Base-by-base conservation (phyloP, 1,140 invertebrate species). In the Dinoponera quadriceps region DNA sequence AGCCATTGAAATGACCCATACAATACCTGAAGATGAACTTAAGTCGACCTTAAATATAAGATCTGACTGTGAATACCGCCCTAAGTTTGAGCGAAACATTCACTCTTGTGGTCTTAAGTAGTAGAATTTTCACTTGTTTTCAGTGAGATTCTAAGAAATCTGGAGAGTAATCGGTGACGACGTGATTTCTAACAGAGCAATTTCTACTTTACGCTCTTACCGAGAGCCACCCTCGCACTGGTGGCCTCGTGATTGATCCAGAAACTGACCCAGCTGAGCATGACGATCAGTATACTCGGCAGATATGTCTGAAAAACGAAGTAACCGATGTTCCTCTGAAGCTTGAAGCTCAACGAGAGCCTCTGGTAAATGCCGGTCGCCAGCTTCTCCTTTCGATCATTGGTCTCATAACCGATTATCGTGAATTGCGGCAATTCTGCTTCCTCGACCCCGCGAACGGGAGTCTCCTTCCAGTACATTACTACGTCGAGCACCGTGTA, bases 401-500 rank as follows among this genome's bases (percentile, higher is more conserved):
- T 98, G 11, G 98, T 99, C 92, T 98, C 97, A 92, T 98, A 98
- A 63, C 98, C 97, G 71, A 98, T 96, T 88, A 99, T 98, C 54
- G 98, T 98, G 92, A 99, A 99, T 94, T 99, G 99, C 7, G 98
- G 98, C 62, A 99, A 94, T 92, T 99, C 97, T 1, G 98, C 98
- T 88, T 99, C 97, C 91, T 99, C 97, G 2, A 99, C 98, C 1
- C 98, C 98, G 71, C 97, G 95, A 0, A 99, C 98, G 1, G 98
- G 97, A 1, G 97, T 97, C 54, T 97, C 95, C 89, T 97, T 97
- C 99, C 99, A 99, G 92, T 98, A 98, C 98, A 99, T 99, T n/a
- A 99, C 97, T 18, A 99, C 98, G 92, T 99, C 99, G 55, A 96
- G 95, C 62, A 99, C 98, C 0, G 99, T 99, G 94, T 99, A 99